Conservation (phyloP, 2,888 invertebrate genomes). For the Hydraecia micacea region DNA sequence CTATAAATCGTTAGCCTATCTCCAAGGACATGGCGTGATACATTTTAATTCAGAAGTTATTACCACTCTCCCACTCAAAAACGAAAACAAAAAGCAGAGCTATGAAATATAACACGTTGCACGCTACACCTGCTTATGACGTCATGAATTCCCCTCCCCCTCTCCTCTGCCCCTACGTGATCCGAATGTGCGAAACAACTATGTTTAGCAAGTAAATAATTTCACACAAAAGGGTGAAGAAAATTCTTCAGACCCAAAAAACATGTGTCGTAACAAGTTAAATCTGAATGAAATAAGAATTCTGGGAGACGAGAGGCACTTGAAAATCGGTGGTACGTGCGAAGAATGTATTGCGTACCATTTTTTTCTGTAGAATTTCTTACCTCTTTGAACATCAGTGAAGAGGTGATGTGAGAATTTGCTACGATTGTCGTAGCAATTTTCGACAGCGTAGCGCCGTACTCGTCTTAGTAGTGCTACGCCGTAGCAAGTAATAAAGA, state of each 20-base stretch:
- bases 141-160: slow-evolving; percentile 68
- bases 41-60: slow-evolving; percentile 55
- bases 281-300: slow-evolving; percentile 77
- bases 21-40: slow-evolving; percentile 48
- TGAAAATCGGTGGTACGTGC: slow-evolving; percentile 83
- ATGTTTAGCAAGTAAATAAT: slow-evolving; percentile 84
- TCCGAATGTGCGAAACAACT: slow-evolving; percentile 70
- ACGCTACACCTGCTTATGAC: slow-evolving; percentile 60
- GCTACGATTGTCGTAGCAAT: slow-evolving; percentile 50
- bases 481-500: slow-evolving; percentile 28
- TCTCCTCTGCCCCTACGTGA: slow-evolving; percentile 69
- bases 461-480: slow-evolving; percentile 27
- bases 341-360: slow-evolving; percentile 67
- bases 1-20: slow-evolving; percentile 42
- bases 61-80: slow-evolving; percentile 39
- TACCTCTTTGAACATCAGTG: slow-evolving; percentile 45
- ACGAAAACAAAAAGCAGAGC: slow-evolving; percentile 47
- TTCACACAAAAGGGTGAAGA: slow-evolving; percentile 64
- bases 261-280: slow-evolving; percentile 72
- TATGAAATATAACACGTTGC: slow-evolving; percentile 54
- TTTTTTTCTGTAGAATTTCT: slow-evolving; percentile 58
- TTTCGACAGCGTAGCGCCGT: slow-evolving; percentile 26
- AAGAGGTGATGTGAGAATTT: slow-evolving; percentile 43
- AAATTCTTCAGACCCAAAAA: slow-evolving; percentile 63
- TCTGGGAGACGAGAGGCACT: slow-evolving; percentile 76